These are phyloP conservation scores for Metopia argyrocephala DNA, from an alignment of 2,888 invertebrate species.

Conservation along the genomic window DNA sequence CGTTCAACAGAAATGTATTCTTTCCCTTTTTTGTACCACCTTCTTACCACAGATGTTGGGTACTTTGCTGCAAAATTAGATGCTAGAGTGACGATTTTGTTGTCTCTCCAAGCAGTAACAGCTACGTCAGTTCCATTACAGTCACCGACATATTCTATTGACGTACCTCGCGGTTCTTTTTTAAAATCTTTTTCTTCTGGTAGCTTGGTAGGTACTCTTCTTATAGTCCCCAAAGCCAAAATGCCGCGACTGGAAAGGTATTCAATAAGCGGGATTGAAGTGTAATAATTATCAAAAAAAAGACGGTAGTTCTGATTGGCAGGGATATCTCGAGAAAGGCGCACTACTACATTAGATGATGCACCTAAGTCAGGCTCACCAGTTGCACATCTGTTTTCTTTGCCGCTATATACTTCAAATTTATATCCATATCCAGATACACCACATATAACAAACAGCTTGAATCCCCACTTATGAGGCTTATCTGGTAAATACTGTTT, in stretches of 20 bases:
- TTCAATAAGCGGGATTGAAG: constrained; percentile 15
- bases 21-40: constrained; percentile 17
- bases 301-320: neutral
- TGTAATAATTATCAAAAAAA: too few relatives aligned
- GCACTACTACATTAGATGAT: constrained; percentile 4
- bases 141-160: constrained; percentile 32
- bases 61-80: constrained; percentile 34
- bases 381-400: neutral
- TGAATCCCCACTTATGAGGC: too few relatives aligned
- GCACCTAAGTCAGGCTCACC: constrained; percentile 5
- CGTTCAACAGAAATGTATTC: constrained; percentile 15
- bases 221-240: too few relatives aligned
- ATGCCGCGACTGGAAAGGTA: constrained; percentile 18
- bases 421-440: constrained; percentile 10
- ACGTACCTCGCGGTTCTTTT: constrained; percentile 29
- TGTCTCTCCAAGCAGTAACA: constrained; percentile 30
- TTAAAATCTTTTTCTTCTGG: constrained; percentile 24
- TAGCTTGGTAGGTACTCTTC: constrained; percentile 23
- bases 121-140: constrained; percentile 28
- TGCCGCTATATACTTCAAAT: constrained; percentile 30
- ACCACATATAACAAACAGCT: too few relatives aligned
- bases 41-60: constrained; percentile 24
- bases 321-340: neutral
- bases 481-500: constrained; percentile 22
- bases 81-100: constrained; percentile 20